A percentile compares a stretch with the other conserved stretches of the same genome.
Conservation (phyloP, 2,888 invertebrate genomes). For the Blastobasis adustella region DNA sequence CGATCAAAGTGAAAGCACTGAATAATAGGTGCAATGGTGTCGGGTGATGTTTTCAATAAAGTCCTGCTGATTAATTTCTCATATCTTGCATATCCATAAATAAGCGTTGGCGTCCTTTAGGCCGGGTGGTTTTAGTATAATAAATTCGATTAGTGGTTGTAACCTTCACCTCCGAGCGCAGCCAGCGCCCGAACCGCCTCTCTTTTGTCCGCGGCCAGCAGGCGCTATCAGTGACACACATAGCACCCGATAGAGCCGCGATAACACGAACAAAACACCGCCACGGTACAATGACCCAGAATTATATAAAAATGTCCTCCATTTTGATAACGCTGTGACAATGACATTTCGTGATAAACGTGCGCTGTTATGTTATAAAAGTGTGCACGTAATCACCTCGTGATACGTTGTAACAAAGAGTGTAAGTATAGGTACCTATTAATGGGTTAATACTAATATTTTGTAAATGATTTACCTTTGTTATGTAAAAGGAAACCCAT, state of each 20-base stretch:
- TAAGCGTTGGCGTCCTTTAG: no score
- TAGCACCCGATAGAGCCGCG: constrained; percentile 55
- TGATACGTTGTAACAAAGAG: no score
- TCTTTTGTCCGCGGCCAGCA: constrained; percentile 8
- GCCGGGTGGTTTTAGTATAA: no score
- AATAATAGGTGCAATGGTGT: no score
- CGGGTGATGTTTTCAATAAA: no score
- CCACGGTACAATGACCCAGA: constrained; percentile 71
- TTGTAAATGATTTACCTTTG: no score
- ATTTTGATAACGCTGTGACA: constrained; percentile 64
- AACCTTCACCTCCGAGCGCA: constrained; percentile 4
- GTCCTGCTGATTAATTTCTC: no score
- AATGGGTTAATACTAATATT: no score
- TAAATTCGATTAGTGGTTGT: neutral
- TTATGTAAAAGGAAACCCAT: no score
- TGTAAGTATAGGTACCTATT: no score
- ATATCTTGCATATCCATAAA: no score
- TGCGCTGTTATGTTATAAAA: constrained; percentile 24
- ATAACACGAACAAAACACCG: constrained; percentile 69
- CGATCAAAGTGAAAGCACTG: no score
- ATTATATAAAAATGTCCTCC: constrained; percentile 71
- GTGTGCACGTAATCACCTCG: neutral
- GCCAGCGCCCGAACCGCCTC: neutral
- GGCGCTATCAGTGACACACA: constrained; percentile 61
- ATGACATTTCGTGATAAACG: constrained; percentile 59